Evolutionary conservation across 2,797 vertebrate genomes (phyloP), one percentile per base, ranked within the genome.

Genomic region (Heliangelus exortis): DNA sequence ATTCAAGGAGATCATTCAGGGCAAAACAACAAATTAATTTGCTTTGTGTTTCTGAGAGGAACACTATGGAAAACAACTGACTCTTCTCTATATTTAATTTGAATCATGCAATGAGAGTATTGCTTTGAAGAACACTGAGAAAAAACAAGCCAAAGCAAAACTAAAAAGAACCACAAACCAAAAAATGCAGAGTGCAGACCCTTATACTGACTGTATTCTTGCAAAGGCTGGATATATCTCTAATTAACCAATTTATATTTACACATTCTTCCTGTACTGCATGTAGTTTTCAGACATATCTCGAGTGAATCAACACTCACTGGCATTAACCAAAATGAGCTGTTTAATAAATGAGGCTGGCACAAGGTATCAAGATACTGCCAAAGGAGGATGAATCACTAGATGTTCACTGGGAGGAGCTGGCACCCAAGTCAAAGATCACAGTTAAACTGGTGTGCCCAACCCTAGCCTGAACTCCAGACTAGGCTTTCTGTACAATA

Each of bases 81-180:
- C 10, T 68, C 17, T 55, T 50, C 16, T 61, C 22, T 39, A 1
- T 14, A 28, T 61, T 85, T 63, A 39, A n/a, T 67, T 67, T 67
- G 31, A 13, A 34, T 53, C 2, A 1, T 25, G 31, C 4, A 20
- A 17, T 6, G 1, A 20, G 6, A 73, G 6, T 7, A 54, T 9
- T 47, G 29, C 17, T 69, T 85, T 62, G 23, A 26, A 74, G n/a
- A 88, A 71, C 28, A 53, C 1, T 22, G 33, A 55, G 19, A 25
- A 69, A 66, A 76, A 59, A 1, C 17, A 82, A 78, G 62, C 3
- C 12, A 67, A 66, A 47, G 2, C 10, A 59, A 53, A 28, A 28
- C 5, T 7, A 5, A 62, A 22, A n/a, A 5, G 21, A 23, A 12
- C 23, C 25, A 51, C 4, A 25, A 9, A 21, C 4, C 2, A 29